Percentiles rank a stretch among this genome's conserved stretches.
Evolutionary conservation across 1,140 invertebrate genomes (phyloP).

Genomic region (Megalopta genalis): DNA sequence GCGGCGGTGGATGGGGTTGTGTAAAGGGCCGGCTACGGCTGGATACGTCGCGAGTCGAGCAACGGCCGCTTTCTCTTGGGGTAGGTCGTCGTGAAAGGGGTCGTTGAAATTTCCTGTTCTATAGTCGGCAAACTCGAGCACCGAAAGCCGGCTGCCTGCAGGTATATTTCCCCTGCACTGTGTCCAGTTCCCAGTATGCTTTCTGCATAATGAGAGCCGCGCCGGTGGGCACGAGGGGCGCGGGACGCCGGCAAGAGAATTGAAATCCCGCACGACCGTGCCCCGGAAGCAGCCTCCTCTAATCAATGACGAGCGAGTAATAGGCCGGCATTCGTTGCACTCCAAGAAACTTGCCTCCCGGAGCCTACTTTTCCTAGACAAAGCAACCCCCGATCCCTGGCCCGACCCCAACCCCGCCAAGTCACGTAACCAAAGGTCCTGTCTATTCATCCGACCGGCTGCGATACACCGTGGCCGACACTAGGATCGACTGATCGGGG

Average conservation of each 20-base stretch:
- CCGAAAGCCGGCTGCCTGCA: constrained; percentile 31
- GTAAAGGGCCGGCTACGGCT: not conserved
- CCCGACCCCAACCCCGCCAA: no score
- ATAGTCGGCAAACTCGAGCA: constrained; percentile 42
- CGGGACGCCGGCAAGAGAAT: not conserved
- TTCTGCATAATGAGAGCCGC: constrained; percentile 43
- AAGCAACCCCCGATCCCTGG: no score
- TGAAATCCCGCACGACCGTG: constrained; percentile 8
- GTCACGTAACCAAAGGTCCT: no score
- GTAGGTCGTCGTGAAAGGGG: constrained; percentile 48
- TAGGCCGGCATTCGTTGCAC: constrained; percentile 1
- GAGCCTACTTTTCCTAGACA: not conserved
- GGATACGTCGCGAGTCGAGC: constrained; percentile 30
- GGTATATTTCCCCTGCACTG: constrained; percentile 33
- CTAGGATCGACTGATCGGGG: no score
- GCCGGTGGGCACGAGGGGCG: no score
- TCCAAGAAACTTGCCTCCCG: not conserved
- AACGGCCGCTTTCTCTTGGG: constrained; percentile 45
- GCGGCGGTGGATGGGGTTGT: not conserved
- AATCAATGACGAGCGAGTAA: constrained; percentile 38
- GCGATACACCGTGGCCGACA: no score
- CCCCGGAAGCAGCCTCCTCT: not conserved
- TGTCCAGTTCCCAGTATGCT: constrained; percentile 42
- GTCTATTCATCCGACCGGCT: no score
- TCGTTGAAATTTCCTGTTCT: constrained; percentile 50